Base-by-base conservation (phyloP, 2,113 vertebrate genomes). In the Raja brachyura region DNA sequence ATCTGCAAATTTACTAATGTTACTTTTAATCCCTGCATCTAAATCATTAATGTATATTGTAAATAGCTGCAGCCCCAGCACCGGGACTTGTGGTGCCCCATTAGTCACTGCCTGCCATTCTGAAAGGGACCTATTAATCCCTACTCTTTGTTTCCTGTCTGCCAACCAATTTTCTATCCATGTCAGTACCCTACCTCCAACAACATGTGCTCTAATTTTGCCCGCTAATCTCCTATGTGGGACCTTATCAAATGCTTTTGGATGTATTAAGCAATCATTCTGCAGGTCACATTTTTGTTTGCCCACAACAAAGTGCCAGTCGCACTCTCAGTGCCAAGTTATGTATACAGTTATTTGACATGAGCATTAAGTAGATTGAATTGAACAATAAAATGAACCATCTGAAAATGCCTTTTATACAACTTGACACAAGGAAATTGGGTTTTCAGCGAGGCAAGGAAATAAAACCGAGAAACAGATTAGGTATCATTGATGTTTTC, bases 341-440 rank as follows among this genome's bases (percentile, higher is more conserved):
- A 92, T 25, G 39, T 92, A 88, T 39, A 92, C 73, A 73, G 68
- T 48, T 92, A 48, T 70, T 90, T 70, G 61, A 90, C 88, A 33
- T 25, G 63, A 70, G 61, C 25, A 86, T 86, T 86, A 86, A 86
- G 56, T 86, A n/a, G 83, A 86, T 86, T 61, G 25, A 86, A 61
- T 63, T 2, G 28, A 59, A 86, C 11, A 86, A 73, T 81, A 22
- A 56, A 56, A 83, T 11, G 9, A 56, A 56, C 20, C 48, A 83
- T 63, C 83, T 88, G 83, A 66, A 88, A 66, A 88, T 88, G 83
- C 63, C 59, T 88, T 88, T 88, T 88, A 16, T 88, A 31, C n/a
- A 88, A 59, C n/a, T 28, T 92, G 66, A 73, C 63, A 70, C 76
- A 39, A 39, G 20, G 13, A 73, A 92, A 92, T 73, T 92, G 31